A percentile compares a stretch with the other conserved stretches of the same genome.
Conservation (phyloP, 2,888 invertebrate genomes). For the Tipula vernalis region DNA sequence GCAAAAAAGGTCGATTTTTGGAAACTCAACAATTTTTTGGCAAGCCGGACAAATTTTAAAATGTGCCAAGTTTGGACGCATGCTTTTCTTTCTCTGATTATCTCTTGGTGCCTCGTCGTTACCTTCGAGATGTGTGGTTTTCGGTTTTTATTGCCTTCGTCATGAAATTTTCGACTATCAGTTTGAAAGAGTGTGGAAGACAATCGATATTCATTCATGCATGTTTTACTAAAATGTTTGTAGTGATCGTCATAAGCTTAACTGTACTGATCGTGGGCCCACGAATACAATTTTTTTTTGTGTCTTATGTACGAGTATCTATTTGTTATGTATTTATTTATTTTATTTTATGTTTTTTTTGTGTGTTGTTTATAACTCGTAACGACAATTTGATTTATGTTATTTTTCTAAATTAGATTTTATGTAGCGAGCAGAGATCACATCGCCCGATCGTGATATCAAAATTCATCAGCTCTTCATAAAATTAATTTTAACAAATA, state of each 20-base stretch:
- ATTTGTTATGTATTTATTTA: background rate
- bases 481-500: background rate
- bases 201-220: background rate
- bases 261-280: background rate
- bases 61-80: no score
- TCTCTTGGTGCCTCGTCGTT: no score
- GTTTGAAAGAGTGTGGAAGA: background rate
- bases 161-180: no score
- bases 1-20: no score
- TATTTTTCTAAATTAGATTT: background rate
- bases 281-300: background rate
- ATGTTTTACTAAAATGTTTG: background rate
- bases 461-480: background rate
- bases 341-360: background rate
- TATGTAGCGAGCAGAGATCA: background rate
- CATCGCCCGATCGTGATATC: background rate
- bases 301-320: background rate
- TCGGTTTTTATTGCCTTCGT: no score
- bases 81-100: no score
- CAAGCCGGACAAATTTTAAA: no score
- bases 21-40: no score
- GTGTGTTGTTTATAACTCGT: background rate
- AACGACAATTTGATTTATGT: background rate
- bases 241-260: background rate
- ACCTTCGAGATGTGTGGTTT: no score